Conservation (phyloP, 2,797 vertebrate genomes). For the Squalus acanthias region DNA sequence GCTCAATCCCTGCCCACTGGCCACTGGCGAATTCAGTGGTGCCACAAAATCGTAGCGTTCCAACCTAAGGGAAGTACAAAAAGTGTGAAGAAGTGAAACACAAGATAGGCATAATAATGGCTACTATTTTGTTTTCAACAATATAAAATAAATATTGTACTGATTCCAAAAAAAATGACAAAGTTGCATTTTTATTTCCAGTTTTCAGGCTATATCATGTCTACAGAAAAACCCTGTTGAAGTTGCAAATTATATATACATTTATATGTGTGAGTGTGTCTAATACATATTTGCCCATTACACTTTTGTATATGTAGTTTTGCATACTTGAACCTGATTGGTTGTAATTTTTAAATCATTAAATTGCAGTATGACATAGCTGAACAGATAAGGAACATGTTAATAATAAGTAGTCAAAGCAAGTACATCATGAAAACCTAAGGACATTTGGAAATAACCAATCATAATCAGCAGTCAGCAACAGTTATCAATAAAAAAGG, state of each 20-base stretch:
- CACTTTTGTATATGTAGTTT: not conserved
- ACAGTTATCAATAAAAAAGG: not conserved
- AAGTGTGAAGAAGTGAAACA: not conserved
- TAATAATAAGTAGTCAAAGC: not conserved
- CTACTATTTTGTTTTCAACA: not conserved
- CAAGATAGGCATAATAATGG: not conserved
- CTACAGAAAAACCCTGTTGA: not conserved
- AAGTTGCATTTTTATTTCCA: not conserved
- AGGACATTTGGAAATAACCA: not conserved
- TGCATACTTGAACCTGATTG: not conserved
- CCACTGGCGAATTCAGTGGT: slow-evolving; percentile 87
- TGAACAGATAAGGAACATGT: not conserved
- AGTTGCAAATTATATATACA: not conserved
- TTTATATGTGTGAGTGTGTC: not conserved
- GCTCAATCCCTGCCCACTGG: slow-evolving; percentile 90
- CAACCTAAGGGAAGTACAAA: slow-evolving; percentile 61
- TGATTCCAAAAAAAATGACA: not conserved
- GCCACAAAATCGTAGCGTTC: slow-evolving; percentile 84
- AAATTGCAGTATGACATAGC: not conserved
- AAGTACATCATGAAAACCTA: not conserved
- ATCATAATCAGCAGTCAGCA: not conserved
- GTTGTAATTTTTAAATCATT: not conserved
- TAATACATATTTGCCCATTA: not conserved
- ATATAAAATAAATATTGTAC: not conserved
- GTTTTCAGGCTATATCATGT: not conserved